Evolutionary conservation across 2,113 vertebrate genomes (phyloP), one percentile per base, ranked within the genome.

Genomic region (Oncorhynchus clarkii): DNA sequence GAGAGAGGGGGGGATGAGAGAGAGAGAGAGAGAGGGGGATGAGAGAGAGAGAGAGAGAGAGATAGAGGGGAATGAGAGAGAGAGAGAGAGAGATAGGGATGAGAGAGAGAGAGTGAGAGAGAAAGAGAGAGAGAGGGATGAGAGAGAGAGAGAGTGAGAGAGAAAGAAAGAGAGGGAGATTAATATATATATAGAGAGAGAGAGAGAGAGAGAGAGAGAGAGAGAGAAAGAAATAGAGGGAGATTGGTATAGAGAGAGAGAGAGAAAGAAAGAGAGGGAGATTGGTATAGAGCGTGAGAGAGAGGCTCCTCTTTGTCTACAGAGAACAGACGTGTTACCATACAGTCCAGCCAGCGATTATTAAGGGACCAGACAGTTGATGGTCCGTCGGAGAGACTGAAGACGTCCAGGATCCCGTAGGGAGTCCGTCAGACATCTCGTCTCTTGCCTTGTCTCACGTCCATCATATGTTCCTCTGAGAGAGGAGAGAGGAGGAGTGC

Each of bases 261-360:
- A 29, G 4, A 4, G 27, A 29, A 2, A 62, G 60, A 62, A 0
- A 62, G 3, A 62, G 34, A 39, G 34, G 34, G 34, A 39, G 5
- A 8, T 6, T 7, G 34, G 6, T 8, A 7, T 8, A 59, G 2
- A n/a, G 60, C 24, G 60, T 3, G n/a, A 64, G 60, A 64, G 60
- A 64, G 18, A 13, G 64, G 80, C 83, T 86, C 78, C 83, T 57
- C 65, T 69, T 67, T 78, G 84, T 86, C 86, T 88, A 75, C 73
- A 12, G n/a, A 39, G 57, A 12, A 48, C 73, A 74, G 64, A 24
- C n/a, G 0, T 16, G 18, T 49, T 9, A 49, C 27, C 1, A 51
- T 12, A 51, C 3, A 14, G 49, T 51, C 49, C 7, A 31, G 66
- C 13, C 13, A 67, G 59, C 16, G 74, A 31, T 31, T 76, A 82